Conservation (phyloP, 2,113 vertebrate species). For the Scophthalmus maximus region DNA sequence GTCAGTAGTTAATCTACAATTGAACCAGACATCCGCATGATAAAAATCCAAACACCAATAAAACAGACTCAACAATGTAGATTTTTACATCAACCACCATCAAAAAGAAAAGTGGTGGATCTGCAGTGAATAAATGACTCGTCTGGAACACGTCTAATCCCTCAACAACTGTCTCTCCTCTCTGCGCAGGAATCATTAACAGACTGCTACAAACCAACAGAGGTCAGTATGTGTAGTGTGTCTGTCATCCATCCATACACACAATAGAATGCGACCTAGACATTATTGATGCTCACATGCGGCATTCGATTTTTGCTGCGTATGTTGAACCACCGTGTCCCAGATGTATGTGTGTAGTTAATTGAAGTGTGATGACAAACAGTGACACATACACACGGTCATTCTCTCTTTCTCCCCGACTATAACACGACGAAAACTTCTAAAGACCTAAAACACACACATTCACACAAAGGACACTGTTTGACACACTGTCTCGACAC, state of each 20-base stretch:
- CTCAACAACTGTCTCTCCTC: background rate
- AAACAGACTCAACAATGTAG: too few relatives aligned
- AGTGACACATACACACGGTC: conserved; percentile 2
- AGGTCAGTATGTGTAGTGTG: conserved; percentile 85
- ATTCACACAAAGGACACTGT: background rate
- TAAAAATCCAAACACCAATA: too few relatives aligned
- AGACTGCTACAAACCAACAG: conserved; percentile 98
- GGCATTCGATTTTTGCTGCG: background rate
- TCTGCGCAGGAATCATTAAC: conserved; percentile 88
- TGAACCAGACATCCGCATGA: too few relatives aligned
- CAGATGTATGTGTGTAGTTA: conserved; percentile 14
- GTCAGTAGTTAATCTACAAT: too few relatives aligned
- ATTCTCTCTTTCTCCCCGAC: conserved; percentile 5
- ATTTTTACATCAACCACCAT: background rate
- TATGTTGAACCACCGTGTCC: conserved; percentile 12
- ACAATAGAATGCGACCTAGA: conserved; percentile 5
- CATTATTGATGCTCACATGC: conserved; percentile 25
- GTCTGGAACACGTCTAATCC: background rate
- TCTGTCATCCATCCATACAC: background rate
- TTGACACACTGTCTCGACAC: conserved; percentile 4
- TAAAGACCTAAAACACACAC: background rate
- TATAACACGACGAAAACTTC: conserved; percentile 2
- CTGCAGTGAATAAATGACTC: background rate
- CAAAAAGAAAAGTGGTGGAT: background rate
- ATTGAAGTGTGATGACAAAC: conserved; percentile 14